Evolutionary conservation across 2,113 vertebrate genomes (phyloP).

Genomic region (Mionectes macconnelli): DNA sequence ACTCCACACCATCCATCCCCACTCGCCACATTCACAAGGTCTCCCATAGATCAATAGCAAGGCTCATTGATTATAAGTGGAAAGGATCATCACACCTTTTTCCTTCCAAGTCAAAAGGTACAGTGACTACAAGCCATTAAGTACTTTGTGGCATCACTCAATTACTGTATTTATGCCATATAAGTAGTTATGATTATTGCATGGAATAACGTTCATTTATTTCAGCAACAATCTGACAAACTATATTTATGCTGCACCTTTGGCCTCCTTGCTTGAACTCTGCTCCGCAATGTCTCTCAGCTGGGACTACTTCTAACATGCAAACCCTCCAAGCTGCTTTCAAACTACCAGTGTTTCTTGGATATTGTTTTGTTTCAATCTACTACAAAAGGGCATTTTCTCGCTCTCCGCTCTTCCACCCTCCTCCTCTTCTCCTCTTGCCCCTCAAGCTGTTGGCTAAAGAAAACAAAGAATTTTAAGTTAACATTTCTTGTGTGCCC

Average conservation of each 20-base stretch:
- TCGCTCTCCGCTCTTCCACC: background rate
- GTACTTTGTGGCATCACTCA: background rate
- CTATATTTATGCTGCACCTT: conserved; percentile 59
- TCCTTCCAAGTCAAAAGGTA: conserved; percentile 43
- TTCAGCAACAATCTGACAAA: conserved; percentile 52
- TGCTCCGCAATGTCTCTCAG: conserved; percentile 45
- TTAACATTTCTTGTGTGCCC: background rate
- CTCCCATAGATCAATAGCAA: conserved; percentile 34
- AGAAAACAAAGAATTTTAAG: conserved; percentile 11
- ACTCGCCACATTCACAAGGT: background rate
- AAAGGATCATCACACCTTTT: background rate
- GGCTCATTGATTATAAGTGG: conserved; percentile 1
- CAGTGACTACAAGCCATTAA: conserved; percentile 23
- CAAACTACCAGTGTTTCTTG: conserved; percentile 16
- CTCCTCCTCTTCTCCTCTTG: background rate
- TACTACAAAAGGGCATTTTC: conserved; percentile 39
- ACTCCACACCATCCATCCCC: background rate
- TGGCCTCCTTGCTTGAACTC: conserved; percentile 63
- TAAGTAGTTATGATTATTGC: background rate
- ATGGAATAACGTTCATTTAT: conserved; percentile 21
- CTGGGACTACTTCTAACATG: conserved; percentile 52
- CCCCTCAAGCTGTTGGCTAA: background rate
- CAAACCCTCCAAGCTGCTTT: conserved; percentile 31
- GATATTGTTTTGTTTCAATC: conserved; percentile 25
- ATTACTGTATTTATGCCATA: background rate